These are phyloP conservation scores for Pogonomyrmex californicus DNA, from an alignment of 1,140 invertebrate genomes.

Conservation along the genomic window DNA sequence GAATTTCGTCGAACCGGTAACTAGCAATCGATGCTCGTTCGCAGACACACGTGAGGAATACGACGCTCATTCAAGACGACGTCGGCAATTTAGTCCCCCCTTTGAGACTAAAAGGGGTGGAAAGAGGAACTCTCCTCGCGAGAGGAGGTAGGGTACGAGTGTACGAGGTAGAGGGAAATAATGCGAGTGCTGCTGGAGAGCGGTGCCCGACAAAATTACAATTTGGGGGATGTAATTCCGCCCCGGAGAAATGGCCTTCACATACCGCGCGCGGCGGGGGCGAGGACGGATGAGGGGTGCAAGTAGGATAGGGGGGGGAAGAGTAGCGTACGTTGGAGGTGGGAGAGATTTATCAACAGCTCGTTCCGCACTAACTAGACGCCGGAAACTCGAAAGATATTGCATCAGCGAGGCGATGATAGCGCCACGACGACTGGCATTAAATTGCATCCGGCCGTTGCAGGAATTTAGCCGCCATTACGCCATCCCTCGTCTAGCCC, in stretches of 20 bases:
- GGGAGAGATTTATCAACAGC: slow-evolving; percentile 85
- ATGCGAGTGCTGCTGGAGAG: slow-evolving; percentile 79
- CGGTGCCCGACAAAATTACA: slow-evolving; percentile 85
- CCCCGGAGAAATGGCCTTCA: slow-evolving; percentile 84
- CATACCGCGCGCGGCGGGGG: slow-evolving; percentile 81
- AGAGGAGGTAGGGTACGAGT: not conserved
- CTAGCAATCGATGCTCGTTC: slow-evolving; percentile 71
- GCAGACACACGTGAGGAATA: slow-evolving; percentile 76
- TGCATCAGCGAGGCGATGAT: slow-evolving; percentile 86
- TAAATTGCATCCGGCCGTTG: slow-evolving; percentile 86
- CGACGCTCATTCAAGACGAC: slow-evolving; percentile 74
- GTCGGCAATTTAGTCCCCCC: slow-evolving; percentile 44
- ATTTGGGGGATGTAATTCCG: slow-evolving; percentile 86
- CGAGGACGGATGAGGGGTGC: slow-evolving; percentile 57
- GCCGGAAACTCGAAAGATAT: slow-evolving; percentile 86
- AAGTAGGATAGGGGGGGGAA: slow-evolving; percentile 13
- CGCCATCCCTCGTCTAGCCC: slow-evolving; percentile 46
- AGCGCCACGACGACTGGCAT: slow-evolving; percentile 84
- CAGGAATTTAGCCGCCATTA: slow-evolving; percentile 84
- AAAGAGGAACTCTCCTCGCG: slow-evolving; percentile 30
- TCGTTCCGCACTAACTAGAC: slow-evolving; percentile 86
- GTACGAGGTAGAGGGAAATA: slow-evolving; percentile 75
- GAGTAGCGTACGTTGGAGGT: slow-evolving; percentile 27
- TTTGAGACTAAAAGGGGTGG: slow-evolving; percentile 17
- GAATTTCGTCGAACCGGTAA: not conserved